phyloP scores from a whole-genome alignment of 2,888 invertebrate genomes.

The Abrostola tripartita region DNA sequence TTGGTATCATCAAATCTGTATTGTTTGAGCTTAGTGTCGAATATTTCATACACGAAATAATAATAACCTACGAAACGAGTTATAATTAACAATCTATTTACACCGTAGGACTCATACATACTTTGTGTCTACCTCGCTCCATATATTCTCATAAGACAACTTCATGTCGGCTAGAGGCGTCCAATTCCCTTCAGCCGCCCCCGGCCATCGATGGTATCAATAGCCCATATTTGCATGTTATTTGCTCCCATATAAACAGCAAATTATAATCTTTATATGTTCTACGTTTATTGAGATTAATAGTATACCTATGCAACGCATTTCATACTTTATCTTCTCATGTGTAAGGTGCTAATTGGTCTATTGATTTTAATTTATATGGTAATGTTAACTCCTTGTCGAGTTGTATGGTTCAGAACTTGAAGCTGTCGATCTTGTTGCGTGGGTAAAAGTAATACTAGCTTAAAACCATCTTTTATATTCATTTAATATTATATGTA shows the following conservation, averaged over 20 bases:
- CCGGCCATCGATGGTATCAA: constrained; percentile 1
- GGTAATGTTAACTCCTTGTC: not conserved
- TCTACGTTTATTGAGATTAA: not conserved
- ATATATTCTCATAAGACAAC: no score
- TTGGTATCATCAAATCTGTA: no score
- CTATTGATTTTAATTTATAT: not conserved
- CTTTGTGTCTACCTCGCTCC: no score
- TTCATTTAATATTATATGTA: not conserved
- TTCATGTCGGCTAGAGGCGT: not conserved
- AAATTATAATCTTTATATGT: constrained; percentile 2
- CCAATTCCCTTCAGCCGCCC: not conserved
- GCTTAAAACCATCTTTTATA: not conserved
- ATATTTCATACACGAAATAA: no score
- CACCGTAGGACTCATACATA: no score
- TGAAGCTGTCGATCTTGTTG: no score
- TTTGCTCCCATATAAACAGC: constrained; percentile 1
- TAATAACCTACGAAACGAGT: no score
- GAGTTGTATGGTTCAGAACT: not conserved
- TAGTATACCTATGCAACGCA: not conserved
- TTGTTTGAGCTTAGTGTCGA: no score
- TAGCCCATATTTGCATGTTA: constrained; percentile 4
- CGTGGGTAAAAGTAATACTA: not conserved
- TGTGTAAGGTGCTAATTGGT: not conserved
- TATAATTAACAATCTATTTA: no score
- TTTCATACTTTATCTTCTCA: not conserved